phyloP scores from a whole-genome alignment of 2,113 vertebrate species.

The Psittacula cyanocephala region DNA sequence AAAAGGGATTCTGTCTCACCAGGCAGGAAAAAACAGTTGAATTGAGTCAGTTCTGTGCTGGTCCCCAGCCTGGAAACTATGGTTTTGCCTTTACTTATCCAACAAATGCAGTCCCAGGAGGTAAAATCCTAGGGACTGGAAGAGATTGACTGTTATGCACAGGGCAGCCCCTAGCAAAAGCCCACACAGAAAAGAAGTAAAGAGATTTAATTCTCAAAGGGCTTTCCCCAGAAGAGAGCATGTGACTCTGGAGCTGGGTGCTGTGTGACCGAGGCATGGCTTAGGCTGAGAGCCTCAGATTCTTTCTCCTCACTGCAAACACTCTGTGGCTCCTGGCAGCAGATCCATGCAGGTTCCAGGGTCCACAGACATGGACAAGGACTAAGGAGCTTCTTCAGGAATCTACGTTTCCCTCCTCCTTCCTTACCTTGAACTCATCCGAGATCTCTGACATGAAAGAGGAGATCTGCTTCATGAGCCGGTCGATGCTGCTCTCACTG shows the following conservation, averaged over 20 bases:
- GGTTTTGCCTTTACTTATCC: not conserved
- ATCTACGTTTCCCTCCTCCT: not conserved
- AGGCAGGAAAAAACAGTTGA: not conserved
- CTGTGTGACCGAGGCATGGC: not conserved
- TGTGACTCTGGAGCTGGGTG: not conserved
- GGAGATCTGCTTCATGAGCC: conserved; percentile 86
- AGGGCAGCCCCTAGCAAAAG: not conserved
- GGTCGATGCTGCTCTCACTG: conserved; percentile 84
- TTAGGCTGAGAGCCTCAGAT: not conserved
- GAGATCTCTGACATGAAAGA: conserved; percentile 87
- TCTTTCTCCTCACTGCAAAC: not conserved
- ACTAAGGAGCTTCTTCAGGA: not conserved
- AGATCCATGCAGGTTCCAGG: not conserved
- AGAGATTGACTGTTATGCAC: not conserved
- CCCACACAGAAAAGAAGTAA: not conserved
- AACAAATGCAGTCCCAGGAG: not conserved
- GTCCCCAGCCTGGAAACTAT: not conserved
- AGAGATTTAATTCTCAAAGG: not conserved
- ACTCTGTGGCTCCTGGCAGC: not conserved
- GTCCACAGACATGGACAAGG: not conserved
- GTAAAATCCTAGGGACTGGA: not conserved
- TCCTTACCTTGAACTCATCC: conserved; percentile 81
- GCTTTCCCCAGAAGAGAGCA: not conserved
- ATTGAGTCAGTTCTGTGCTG: not conserved
- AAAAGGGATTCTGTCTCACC: not conserved